These are phyloP conservation scores for Zootoca vivipara DNA, from an alignment of 2,113 vertebrate genomes.

Conservation along the genomic window DNA sequence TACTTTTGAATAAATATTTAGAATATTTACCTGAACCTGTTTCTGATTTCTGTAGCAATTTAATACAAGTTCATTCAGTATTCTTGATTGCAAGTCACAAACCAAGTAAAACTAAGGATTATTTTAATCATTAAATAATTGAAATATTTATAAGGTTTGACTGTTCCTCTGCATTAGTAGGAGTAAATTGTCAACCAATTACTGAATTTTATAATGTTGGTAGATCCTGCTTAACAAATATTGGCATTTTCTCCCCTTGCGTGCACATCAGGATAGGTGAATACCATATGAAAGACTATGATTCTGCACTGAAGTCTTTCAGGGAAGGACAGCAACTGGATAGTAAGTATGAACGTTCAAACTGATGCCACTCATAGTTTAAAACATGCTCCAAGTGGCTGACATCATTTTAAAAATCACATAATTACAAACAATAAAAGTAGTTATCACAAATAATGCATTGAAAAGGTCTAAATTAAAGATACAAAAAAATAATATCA, in stretches of 20 bases:
- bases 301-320: slow-evolving; percentile 86
- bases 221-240: neutral
- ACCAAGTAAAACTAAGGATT: neutral
- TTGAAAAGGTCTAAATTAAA: no score
- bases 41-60: neutral
- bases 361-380: neutral
- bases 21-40: neutral
- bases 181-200: neutral
- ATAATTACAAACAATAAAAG: no score
- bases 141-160: neutral
- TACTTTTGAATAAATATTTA: neutral
- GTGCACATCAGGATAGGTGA: slow-evolving; percentile 86
- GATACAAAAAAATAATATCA: no score
- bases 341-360: slow-evolving; percentile 78
- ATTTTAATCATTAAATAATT: neutral
- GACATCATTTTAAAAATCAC: no score
- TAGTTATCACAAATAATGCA: no score
- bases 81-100: neutral
- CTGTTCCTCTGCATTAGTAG: neutral
- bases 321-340: slow-evolving; percentile 87
- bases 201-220: neutral
- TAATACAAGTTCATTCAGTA: neutral
- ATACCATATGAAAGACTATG: slow-evolving; percentile 88
- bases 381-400: no score
- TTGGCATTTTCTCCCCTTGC: slow-evolving; percentile 44